Percentiles rank a stretch among this genome's conserved stretches.
Evolutionary conservation across 2,888 invertebrate genomes (phyloP).

Genomic region (Carpatolechia fugitivella): DNA sequence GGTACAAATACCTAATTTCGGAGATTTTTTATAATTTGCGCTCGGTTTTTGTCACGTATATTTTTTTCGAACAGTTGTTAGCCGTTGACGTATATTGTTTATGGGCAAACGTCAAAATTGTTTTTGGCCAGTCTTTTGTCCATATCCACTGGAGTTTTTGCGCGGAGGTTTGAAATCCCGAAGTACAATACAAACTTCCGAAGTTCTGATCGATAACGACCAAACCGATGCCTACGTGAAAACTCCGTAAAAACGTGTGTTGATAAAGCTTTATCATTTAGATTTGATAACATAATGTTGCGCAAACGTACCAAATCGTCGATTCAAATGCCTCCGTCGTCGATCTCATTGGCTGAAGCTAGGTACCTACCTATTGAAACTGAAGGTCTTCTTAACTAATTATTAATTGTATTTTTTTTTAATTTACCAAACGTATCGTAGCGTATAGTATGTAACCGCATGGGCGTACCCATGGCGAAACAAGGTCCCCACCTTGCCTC

Average conservation of each 20-base stretch:
- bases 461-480: no score
- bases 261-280: not conserved
- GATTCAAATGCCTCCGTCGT: not conserved
- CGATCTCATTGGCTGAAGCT: no score
- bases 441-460: no score
- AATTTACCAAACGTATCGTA: no score
- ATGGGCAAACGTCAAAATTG: slow-evolving; percentile 46
- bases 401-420: no score
- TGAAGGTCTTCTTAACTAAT: no score
- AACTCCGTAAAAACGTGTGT: slow-evolving; percentile 33
- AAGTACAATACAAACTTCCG: not conserved
- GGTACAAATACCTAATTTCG: slow-evolving; percentile 40
- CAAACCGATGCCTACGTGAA: slow-evolving; percentile 40
- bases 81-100: slow-evolving; percentile 33
- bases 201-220: not conserved
- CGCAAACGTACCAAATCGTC: not conserved
- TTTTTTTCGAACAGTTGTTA: slow-evolving; percentile 68
- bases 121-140: slow-evolving; percentile 47
- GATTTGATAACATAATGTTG: not conserved
- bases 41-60: slow-evolving; percentile 68
- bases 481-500: no score
- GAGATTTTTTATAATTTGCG: slow-evolving; percentile 54
- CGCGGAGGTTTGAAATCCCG: not conserved
- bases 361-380: not conserved
- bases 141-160: not conserved